These are phyloP conservation scores for Hydrotaea cyrtoneurina DNA, from an alignment of 2,888 invertebrate species.

Conservation along the genomic window DNA sequence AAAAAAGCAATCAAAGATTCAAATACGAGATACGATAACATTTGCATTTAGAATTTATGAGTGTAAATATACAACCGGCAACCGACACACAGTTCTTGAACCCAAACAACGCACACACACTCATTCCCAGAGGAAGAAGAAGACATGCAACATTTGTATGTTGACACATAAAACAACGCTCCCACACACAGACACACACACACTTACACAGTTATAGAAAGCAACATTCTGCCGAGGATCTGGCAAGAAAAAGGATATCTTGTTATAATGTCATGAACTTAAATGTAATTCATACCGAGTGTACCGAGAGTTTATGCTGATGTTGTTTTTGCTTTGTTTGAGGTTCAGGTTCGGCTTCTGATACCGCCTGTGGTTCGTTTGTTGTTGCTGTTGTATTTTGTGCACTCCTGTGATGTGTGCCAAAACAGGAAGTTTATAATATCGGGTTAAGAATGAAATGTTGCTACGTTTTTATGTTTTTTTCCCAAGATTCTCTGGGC, in stretches of 20 bases:
- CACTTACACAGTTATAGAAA: background rate
- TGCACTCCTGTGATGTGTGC: background rate
- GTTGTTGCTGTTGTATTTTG: background rate
- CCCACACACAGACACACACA: background rate
- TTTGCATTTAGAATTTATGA: slow-evolving; percentile 42
- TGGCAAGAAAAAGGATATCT: slow-evolving; percentile 48
- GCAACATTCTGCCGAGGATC: slow-evolving; percentile 28
- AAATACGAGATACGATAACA: slow-evolving; percentile 70
- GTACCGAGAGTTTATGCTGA: slow-evolving; percentile 1
- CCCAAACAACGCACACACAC: background rate
- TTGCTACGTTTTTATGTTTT: background rate
- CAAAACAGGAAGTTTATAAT: slow-evolving; percentile 35
- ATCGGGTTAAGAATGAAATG: slow-evolving; percentile 26
- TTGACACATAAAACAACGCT: slow-evolving; percentile 54
- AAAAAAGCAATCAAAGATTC: slow-evolving; percentile 70
- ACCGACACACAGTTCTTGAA: slow-evolving; percentile 31
- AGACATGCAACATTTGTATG: slow-evolving; percentile 45
- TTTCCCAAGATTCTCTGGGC: slow-evolving; percentile 5
- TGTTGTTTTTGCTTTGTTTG: background rate
- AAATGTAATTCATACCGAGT: slow-evolving; percentile 46
- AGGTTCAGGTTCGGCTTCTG: background rate
- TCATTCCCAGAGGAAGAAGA: background rate
- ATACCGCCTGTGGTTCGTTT: background rate
- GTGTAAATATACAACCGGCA: slow-evolving; percentile 49
- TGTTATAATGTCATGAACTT: slow-evolving; percentile 53